A percentile compares a stretch with the other conserved stretches of the same genome.
Conservation (phyloP, 2,888 invertebrate species). For the Ryuthela nishihirai region DNA sequence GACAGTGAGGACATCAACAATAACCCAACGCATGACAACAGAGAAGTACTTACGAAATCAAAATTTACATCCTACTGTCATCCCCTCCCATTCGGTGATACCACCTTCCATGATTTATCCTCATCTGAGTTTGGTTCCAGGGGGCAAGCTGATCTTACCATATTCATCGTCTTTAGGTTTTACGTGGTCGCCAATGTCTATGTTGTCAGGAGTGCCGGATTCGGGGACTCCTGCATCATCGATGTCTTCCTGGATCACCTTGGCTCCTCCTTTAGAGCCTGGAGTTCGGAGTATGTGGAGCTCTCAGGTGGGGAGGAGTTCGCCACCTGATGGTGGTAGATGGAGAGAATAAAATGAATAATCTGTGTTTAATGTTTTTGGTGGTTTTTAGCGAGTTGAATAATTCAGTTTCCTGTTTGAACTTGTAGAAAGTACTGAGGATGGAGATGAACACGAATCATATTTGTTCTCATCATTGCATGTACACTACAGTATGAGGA, state of each 20-base stretch:
- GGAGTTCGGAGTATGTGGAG: constrained; percentile 29
- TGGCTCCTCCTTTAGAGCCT: constrained; percentile 11
- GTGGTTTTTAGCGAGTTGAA: background rate
- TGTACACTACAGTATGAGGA: too few species aligned
- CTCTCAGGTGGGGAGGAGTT: constrained; percentile 5
- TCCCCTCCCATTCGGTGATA: background rate
- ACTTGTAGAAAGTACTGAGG: too few species aligned
- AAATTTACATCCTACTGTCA: too few species aligned
- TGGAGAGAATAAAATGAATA: constrained; percentile 12
- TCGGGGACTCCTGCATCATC: constrained; percentile 6
- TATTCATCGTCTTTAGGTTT: constrained; percentile 17
- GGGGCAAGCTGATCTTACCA: constrained; percentile 16
- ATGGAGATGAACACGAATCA: too few species aligned
- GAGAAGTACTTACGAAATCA: constrained; percentile 21
- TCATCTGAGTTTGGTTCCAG: constrained; percentile 18
- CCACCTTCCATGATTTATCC: constrained; percentile 23
- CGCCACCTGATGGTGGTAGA: constrained; percentile 10
- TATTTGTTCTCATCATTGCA: too few species aligned
- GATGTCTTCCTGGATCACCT: constrained; percentile 14
- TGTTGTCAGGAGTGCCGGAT: constrained; percentile 16
- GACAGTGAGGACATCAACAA: constrained; percentile 11
- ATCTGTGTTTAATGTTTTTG: background rate
- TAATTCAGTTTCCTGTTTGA: background rate
- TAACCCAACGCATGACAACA: constrained; percentile 26
- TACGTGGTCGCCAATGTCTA: constrained; percentile 19